Evolutionary conservation across 2,797 vertebrate genomes (phyloP).

Genomic region (Chelon labrosus): DNA sequence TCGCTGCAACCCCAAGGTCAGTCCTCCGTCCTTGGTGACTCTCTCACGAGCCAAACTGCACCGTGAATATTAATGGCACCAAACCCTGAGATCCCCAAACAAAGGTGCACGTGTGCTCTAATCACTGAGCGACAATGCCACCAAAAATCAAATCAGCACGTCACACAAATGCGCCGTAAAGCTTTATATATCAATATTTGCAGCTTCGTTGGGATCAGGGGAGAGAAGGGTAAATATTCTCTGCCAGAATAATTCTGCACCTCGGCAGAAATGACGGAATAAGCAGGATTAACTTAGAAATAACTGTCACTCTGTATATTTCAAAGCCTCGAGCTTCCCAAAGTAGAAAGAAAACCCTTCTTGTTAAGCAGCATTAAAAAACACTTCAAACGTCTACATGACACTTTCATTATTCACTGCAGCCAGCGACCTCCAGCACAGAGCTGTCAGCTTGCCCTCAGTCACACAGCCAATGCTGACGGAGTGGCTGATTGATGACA

Average conservation of each 20-base stretch:
- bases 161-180: too few relatives aligned
- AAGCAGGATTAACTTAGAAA: slow-evolving; percentile 53
- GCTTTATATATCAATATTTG: slow-evolving; percentile 20
- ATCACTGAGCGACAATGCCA: slow-evolving; percentile 16
- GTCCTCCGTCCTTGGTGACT: slow-evolving; percentile 70
- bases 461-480: slow-evolving; percentile 45
- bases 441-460: slow-evolving; percentile 60
- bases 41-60: slow-evolving; percentile 61
- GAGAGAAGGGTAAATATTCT: slow-evolving; percentile 3
- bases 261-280: slow-evolving; percentile 49
- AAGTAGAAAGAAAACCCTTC: slow-evolving; percentile 38
- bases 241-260: slow-evolving; percentile 33
- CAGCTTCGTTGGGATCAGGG: slow-evolving; percentile 4
- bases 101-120: neutral
- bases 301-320: slow-evolving; percentile 49
- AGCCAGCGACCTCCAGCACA: slow-evolving; percentile 56
- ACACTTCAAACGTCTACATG: slow-evolving; percentile 58
- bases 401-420: slow-evolving; percentile 67
- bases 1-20: slow-evolving; percentile 64
- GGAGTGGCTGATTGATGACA: slow-evolving; percentile 62
- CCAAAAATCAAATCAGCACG: slow-evolving; percentile 16
- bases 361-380: slow-evolving; percentile 69
- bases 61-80: slow-evolving; percentile 70
- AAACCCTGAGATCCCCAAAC: slow-evolving; percentile 50
- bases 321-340: slow-evolving; percentile 24